Conservation (phyloP, 1,140 invertebrate species). For the Vanessa tameamea region DNA sequence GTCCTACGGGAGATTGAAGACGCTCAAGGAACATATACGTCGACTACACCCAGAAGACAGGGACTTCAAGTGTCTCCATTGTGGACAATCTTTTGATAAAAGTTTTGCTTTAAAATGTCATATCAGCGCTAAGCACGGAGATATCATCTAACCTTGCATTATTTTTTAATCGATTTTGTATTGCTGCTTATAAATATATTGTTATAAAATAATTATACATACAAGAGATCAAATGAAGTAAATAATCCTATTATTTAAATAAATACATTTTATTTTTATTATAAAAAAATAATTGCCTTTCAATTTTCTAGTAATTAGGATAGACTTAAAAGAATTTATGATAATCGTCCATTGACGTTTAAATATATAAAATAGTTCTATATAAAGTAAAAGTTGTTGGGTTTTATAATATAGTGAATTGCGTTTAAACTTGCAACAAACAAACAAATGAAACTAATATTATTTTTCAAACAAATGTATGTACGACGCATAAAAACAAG, state of each 20-base stretch:
- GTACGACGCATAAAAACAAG: too few species aligned
- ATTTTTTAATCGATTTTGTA: background rate
- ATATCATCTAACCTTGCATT: background rate
- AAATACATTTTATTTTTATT: conserved; percentile 12
- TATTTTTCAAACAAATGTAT: too few species aligned
- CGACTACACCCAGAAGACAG: conserved; percentile 72
- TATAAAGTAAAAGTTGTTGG: too few species aligned
- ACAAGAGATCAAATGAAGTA: background rate
- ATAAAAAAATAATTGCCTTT: conserved; percentile 1
- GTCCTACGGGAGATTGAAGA: conserved; percentile 79
- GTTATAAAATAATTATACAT: background rate
- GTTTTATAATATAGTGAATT: too few species aligned
- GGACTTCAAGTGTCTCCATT: conserved; percentile 68
- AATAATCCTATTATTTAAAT: background rate
- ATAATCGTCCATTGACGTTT: background rate
- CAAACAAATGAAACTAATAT: too few species aligned
- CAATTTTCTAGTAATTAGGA: background rate
- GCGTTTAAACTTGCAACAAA: too few species aligned
- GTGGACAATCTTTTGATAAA: conserved; percentile 66
- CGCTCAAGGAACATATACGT: conserved; percentile 80
- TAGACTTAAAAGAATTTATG: background rate
- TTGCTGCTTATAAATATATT: background rate
- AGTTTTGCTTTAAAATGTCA: conserved; percentile 46
- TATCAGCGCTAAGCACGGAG: conserved; percentile 47
- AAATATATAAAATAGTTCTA: too few species aligned